Percentiles rank a stretch among this genome's conserved stretches.
These are phyloP conservation scores for Helicoverpa assulta DNA, from an alignment of 2,888 invertebrate species.

Conservation along the genomic window DNA sequence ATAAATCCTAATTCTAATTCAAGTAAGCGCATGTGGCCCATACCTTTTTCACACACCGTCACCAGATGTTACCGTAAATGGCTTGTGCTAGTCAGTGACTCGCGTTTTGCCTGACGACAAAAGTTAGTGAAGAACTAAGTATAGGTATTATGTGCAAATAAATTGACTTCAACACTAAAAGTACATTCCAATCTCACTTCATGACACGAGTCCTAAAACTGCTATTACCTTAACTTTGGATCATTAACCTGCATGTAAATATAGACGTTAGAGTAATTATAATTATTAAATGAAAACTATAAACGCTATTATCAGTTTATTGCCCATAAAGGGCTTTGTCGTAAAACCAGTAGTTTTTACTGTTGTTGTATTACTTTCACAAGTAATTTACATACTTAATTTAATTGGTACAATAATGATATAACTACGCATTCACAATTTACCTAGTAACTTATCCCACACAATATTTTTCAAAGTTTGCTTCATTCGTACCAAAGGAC, in stretches of 20 bases:
- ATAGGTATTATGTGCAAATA: background rate
- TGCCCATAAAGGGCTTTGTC: constrained; percentile 21
- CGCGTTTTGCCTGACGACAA: too few relatives aligned
- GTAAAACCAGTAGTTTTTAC: constrained; percentile 41
- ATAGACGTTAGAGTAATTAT: constrained; percentile 1
- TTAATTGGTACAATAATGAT: too few relatives aligned
- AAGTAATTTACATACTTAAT: background rate
- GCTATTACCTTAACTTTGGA: constrained; percentile 40
- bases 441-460: too few relatives aligned
- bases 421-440: too few relatives aligned
- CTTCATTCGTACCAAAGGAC: too few relatives aligned
- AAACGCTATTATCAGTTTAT: constrained; percentile 54
- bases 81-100: too few relatives aligned
- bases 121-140: too few relatives aligned
- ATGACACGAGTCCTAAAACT: constrained; percentile 13
- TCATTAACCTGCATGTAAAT: constrained; percentile 44
- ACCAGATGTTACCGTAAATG: too few relatives aligned
- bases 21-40: too few relatives aligned
- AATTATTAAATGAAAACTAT: constrained; percentile 47
- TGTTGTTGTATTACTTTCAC: constrained; percentile 20
- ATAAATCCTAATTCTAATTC: too few relatives aligned
- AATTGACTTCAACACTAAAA: background rate
- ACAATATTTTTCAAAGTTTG: too few relatives aligned
- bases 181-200: background rate
- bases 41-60: too few relatives aligned